These are phyloP conservation scores for Carabus problematicus DNA, from an alignment of 2,888 invertebrate species.

Conservation along the genomic window DNA sequence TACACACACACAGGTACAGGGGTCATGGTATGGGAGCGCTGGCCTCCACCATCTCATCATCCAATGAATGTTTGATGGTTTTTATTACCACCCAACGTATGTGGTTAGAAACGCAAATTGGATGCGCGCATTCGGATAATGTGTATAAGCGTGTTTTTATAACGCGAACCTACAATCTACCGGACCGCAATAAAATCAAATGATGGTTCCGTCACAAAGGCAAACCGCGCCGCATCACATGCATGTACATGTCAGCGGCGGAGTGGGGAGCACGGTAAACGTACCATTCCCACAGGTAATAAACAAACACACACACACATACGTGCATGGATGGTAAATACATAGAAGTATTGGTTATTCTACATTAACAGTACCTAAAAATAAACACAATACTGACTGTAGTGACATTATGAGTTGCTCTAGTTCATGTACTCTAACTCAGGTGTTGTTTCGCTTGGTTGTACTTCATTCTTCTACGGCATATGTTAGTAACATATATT, in stretches of 20 bases:
- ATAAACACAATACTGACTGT: no score
- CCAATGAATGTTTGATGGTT: not conserved
- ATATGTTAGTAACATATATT: not conserved
- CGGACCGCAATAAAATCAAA: constrained; percentile 22
- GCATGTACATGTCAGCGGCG: no score
- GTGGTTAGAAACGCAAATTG: constrained; percentile 22
- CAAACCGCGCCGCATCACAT: constrained; percentile 5
- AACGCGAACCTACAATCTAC: constrained; percentile 26
- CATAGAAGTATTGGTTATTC: no score
- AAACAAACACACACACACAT: constrained; percentile 15
- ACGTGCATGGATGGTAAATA: no score
- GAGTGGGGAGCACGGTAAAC: no score
- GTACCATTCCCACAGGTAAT: constrained; percentile 22
- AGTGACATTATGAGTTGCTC: not conserved
- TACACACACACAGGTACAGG: not conserved
- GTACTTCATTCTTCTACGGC: not conserved
- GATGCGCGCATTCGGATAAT: not conserved
- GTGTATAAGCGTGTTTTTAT: not conserved
- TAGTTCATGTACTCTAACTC: not conserved
- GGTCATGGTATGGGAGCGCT: no score
- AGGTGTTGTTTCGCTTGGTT: not conserved
- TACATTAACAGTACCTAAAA: no score
- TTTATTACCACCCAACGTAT: constrained; percentile 17
- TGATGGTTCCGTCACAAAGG: constrained; percentile 24
- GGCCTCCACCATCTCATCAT: no score